Evolutionary conservation across 2,113 vertebrate species (phyloP).

Genomic region (Rhinopithecus roxellana): DNA sequence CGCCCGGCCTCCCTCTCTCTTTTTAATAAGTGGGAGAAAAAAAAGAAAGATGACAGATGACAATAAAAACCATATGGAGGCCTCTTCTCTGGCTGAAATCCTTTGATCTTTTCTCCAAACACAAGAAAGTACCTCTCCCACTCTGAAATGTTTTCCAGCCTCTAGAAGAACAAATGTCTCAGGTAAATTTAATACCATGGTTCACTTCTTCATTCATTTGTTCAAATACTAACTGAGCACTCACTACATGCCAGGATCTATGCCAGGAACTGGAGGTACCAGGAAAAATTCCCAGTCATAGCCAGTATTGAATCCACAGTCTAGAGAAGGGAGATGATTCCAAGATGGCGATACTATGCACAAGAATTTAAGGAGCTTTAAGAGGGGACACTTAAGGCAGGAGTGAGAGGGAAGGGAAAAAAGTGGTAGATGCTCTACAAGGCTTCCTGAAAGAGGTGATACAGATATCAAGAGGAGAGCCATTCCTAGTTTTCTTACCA

Average conservation of each 20-base stretch:
- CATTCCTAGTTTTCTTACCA: neutral
- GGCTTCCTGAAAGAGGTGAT: neutral
- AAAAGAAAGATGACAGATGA: slow-evolving; percentile 35
- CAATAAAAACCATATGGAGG: slow-evolving; percentile 52
- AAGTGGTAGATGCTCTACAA: neutral
- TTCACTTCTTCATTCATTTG: neutral
- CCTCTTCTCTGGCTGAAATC: slow-evolving; percentile 13
- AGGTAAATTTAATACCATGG: neutral
- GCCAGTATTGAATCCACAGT: neutral
- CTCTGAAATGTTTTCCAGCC: neutral
- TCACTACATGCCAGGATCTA: neutral
- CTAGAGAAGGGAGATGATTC: neutral
- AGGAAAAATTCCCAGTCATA: neutral
- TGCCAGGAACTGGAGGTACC: neutral
- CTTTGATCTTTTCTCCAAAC: slow-evolving; percentile 41
- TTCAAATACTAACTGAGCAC: neutral
- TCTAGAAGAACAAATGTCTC: neutral
- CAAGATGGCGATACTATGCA: too few species aligned
- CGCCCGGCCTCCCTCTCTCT: neutral
- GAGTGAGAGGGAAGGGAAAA: too few species aligned
- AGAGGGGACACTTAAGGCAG: neutral
- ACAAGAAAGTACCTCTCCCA: neutral
- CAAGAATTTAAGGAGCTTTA: neutral
- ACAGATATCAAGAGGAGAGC: neutral
- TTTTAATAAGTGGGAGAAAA: slow-evolving; percentile 35